Evolutionary conservation across 2,888 invertebrate genomes (phyloP).

Genomic region (Aspidiotus destructor): DNA sequence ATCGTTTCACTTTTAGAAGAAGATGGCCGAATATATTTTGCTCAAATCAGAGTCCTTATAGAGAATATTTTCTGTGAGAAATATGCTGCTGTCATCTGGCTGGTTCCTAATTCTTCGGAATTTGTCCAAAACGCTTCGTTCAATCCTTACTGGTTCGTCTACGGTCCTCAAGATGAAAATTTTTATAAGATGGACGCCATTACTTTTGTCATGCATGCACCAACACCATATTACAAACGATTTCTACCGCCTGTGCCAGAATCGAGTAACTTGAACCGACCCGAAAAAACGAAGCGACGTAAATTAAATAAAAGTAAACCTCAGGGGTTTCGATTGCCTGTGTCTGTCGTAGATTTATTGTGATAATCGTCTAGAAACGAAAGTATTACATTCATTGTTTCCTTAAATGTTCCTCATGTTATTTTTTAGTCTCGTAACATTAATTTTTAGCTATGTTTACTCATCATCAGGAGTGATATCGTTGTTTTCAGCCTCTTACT

Average conservation of each 20-base stretch:
- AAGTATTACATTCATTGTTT: too few relatives aligned
- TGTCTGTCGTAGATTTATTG: too few relatives aligned
- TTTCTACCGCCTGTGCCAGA: conserved; percentile 24
- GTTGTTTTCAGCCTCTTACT: too few relatives aligned
- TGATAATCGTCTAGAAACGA: too few relatives aligned
- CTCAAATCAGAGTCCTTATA: conserved; percentile 22
- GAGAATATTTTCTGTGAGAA: conserved; percentile 26
- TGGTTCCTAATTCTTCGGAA: conserved; percentile 10
- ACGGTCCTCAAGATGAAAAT: conserved; percentile 28
- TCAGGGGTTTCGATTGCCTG: too few relatives aligned
- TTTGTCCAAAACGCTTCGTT: neutral
- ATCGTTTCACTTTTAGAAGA: conserved; percentile 20
- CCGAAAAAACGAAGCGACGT: too few relatives aligned
- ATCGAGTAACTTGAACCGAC: conserved; percentile 6
- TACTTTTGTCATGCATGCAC: conserved; percentile 25
- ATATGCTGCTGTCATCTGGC: conserved; percentile 28
- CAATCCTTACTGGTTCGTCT: conserved; percentile 15
- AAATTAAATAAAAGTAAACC: too few relatives aligned
- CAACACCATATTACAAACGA: conserved; percentile 17
- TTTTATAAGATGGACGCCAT: conserved; percentile 19
- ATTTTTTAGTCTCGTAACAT: too few relatives aligned
- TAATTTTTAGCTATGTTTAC: too few relatives aligned
- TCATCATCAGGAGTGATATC: too few relatives aligned
- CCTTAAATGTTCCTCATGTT: too few relatives aligned
- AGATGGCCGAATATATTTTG: conserved; percentile 6